Evolutionary conservation across 2,888 invertebrate genomes (phyloP), one percentile per base, ranked within the genome.

Genomic region (Patella caerulea): DNA sequence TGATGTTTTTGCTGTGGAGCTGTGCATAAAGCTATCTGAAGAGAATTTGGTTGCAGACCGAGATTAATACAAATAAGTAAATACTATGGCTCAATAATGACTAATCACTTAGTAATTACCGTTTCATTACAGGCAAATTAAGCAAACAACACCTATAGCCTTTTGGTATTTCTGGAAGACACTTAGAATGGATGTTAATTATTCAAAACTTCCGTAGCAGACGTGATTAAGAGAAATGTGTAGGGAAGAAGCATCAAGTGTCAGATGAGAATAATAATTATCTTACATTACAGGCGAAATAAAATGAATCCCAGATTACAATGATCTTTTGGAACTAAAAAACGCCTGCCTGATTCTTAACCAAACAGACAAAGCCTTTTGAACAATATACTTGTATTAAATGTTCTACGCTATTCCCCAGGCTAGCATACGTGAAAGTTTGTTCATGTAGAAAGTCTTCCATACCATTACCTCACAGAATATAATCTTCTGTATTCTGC

Each of bases 61-160:
- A 45, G 45, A 45, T 45, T 45, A 45, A 45, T 45, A 24, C 65
- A 65, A 65, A 24, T 24, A 65, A 65, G 65, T 65, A 65, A 65
- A 65, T 24, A 65, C 24, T 65, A 24, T 65, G 19, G 65, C 65
- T 65, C 65, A 65, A 65, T 65, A 65, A 65, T 65, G 65, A 65
- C 65, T 65, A 65, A 65, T 65, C 65, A 65, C 11, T 24, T 14
- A 65, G 65, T 65, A 65, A 65, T 65, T 65, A 65, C 24, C 19
- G 65, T 65, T 65, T 65, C 65, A 65, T 24, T 65, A 14, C 65
- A 24, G 14, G 24, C 24, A 65, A 65, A 65, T 65, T 65, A 65
- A 65, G 65, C 24, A 65, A 65, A 65, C 65, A 65, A 19, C 65
- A 65, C 65, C 65, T 65, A 24, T 65, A 65, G 65, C 65, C 65